Percentiles rank a stretch among this genome's conserved stretches.
These are phyloP conservation scores for Copidosoma floridanum DNA, from an alignment of 1,140 invertebrate species.

Conservation along the genomic window DNA sequence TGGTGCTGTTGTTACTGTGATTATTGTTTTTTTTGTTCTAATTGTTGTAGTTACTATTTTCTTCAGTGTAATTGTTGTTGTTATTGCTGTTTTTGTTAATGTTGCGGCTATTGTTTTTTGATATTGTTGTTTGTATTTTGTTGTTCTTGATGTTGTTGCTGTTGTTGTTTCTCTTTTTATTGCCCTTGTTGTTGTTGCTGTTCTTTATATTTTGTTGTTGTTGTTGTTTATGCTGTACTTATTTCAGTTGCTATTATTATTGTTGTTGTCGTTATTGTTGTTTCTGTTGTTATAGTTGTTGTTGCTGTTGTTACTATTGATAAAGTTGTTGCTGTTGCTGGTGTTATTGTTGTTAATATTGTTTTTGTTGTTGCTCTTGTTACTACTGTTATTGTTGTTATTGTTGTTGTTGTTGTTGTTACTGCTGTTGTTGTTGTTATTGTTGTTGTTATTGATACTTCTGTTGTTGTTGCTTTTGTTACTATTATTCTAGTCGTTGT, in stretches of 20 bases:
- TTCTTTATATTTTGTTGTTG: too few relatives aligned
- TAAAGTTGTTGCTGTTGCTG: too few relatives aligned
- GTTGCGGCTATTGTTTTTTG: too few relatives aligned
- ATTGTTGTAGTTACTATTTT: neutral
- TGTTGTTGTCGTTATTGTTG: neutral
- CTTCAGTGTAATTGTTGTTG: neutral
- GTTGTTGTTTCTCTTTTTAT: neutral
- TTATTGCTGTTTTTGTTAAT: neutral
- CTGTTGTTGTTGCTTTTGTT: neutral
- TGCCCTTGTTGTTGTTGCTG: neutral
- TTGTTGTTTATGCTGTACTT: neutral
- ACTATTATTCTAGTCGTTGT: neutral
- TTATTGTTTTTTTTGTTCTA: neutral
- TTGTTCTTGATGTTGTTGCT: neutral
- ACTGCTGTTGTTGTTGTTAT: neutral
- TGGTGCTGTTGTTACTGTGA: neutral
- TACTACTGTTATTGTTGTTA: neutral
- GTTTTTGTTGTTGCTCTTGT: too few relatives aligned
- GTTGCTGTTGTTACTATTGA: neutral
- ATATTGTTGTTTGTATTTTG: neutral
- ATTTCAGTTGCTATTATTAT: neutral
- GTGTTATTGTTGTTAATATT: too few relatives aligned
- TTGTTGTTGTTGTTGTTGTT: neutral
- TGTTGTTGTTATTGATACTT: neutral
- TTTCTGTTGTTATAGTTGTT: neutral